phyloP scores from a whole-genome alignment of 2,888 invertebrate species.

The Aphodius granarius region DNA sequence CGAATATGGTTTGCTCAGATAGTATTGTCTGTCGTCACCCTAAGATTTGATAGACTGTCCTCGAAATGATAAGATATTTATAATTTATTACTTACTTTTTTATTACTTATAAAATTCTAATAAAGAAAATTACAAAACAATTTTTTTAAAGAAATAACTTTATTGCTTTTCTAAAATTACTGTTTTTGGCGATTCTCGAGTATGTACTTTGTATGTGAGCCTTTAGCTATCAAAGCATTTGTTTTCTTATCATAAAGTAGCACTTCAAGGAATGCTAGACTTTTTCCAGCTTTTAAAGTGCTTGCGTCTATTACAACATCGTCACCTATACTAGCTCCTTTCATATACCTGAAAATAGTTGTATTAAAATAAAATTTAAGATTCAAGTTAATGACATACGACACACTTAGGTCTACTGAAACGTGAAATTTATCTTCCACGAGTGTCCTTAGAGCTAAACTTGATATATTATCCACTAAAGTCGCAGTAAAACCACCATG shows the following conservation, averaged over 20 bases:
- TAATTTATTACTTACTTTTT: background rate
- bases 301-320: conserved; percentile 76
- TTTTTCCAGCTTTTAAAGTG: conserved; percentile 75
- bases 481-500: conserved; percentile 85
- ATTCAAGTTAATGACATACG: conserved; percentile 53
- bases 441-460: conserved; percentile 72
- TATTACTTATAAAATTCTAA: too few species aligned
- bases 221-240: conserved; percentile 75
- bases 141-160: too few species aligned
- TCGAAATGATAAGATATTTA: background rate
- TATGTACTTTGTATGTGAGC: conserved; percentile 78
- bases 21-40: too few species aligned
- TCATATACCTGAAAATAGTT: conserved; percentile 72
- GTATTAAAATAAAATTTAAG: too few species aligned
- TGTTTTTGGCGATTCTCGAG: background rate
- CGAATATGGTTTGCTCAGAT: too few species aligned
- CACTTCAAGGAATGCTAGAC: conserved; percentile 80
- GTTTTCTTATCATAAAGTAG: conserved; percentile 75
- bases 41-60: too few species aligned
- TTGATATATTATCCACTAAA: conserved; percentile 73
- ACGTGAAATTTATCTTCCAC: conserved; percentile 61
- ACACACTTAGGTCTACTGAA: conserved; percentile 76
- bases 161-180: conserved; percentile 9
- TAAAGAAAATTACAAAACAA: too few species aligned
- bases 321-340: conserved; percentile 77